These are phyloP conservation scores for Carollia perspicillata DNA, from an alignment of 2,113 vertebrate species.

Conservation along the genomic window DNA sequence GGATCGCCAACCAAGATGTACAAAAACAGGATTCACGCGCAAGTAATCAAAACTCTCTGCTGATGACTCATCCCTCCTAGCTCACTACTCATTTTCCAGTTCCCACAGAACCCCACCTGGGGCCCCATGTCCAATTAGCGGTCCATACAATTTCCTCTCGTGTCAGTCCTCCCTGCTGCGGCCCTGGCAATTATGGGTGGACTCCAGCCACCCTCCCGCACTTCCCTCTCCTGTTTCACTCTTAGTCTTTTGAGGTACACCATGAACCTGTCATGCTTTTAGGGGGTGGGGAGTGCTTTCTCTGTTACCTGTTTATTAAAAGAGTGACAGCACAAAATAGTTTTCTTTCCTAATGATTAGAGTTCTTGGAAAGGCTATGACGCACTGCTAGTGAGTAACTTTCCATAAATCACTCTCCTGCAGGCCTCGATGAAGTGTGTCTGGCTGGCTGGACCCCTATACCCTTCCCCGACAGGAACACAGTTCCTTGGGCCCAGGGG, in stretches of 20 bases:
- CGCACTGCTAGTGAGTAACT: background rate
- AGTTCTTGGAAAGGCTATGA: conserved; percentile 23
- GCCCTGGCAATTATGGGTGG: background rate
- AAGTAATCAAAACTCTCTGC: background rate
- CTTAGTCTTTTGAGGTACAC: background rate
- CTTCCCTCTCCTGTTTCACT: background rate
- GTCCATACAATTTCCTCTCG: background rate
- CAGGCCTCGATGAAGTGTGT: background rate
- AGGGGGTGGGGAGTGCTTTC: background rate
- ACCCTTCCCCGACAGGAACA: background rate
- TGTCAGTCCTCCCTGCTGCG: background rate
- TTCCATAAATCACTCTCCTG: background rate
- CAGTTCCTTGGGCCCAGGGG: background rate
- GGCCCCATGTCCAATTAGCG: background rate
- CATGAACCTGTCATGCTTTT: background rate
- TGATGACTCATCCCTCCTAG: background rate
- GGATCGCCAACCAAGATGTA: background rate
- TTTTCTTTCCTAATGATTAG: background rate
- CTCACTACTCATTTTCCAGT: background rate
- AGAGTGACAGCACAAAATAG: background rate
- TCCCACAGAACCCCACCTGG: background rate
- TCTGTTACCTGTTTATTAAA: conserved; percentile 7
- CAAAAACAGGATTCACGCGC: background rate
- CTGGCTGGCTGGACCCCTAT: background rate
- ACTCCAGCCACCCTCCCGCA: background rate